Conservation (phyloP, 2,797 vertebrate genomes). For the Rhinogobio ventralis region DNA sequence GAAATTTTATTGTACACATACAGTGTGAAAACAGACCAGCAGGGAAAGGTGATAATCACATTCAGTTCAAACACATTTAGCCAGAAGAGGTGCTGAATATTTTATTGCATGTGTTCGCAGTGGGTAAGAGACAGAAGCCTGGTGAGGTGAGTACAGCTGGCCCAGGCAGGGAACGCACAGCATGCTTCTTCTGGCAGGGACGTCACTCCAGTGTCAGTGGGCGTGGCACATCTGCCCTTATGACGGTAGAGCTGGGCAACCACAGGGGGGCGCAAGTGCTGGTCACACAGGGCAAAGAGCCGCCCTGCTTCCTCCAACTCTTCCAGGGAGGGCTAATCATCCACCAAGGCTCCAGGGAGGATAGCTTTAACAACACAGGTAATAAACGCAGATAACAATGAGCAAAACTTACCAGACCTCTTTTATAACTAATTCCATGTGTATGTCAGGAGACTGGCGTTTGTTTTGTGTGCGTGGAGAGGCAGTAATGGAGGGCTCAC, state of each 20-base stretch:
- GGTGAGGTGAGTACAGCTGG: conserved; percentile 75
- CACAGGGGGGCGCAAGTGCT: conserved; percentile 81
- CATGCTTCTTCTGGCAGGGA: conserved; percentile 87
- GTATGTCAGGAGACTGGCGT: conserved; percentile 72
- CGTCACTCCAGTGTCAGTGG: conserved; percentile 78
- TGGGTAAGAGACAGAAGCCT: conserved; percentile 80
- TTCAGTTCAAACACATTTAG: background rate
- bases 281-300: conserved; percentile 83
- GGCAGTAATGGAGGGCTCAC: conserved; percentile 71
- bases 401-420: background rate
- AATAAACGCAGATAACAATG: background rate
- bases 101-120: conserved; percentile 62
- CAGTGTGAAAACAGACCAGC: background rate
- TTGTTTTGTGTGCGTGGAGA: conserved; percentile 81
- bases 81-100: background rate
- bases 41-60: background rate
- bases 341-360: conserved; percentile 79
- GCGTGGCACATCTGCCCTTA: conserved; percentile 82
- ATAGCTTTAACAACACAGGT: conserved; percentile 70
- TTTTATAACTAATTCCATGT: conserved; percentile 18
- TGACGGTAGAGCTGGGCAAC: conserved; percentile 84
- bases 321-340: conserved; percentile 81
- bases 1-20: too few relatives aligned
- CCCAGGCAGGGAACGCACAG: conserved; percentile 78
- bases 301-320: conserved; percentile 83